Evolutionary conservation across 2,888 invertebrate species (phyloP).

Genomic region (Agelastica alni): DNA sequence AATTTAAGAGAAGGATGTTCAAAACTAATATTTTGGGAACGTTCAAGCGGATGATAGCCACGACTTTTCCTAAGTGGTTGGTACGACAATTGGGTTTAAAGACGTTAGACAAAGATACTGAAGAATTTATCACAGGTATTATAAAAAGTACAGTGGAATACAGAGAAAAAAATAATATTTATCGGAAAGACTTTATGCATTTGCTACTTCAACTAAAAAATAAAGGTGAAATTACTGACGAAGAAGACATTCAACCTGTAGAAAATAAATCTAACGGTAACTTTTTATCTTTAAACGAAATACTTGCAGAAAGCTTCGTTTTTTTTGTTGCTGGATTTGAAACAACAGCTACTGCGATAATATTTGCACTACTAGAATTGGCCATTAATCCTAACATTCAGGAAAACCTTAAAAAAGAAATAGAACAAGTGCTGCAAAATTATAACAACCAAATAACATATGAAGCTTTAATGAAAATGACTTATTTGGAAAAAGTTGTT

Average conservation of each 20-base stretch:
- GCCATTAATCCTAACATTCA: slow-evolving; percentile 36
- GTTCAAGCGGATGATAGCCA: not conserved
- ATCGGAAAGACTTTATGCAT: slow-evolving; percentile 62
- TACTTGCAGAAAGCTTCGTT: slow-evolving; percentile 32
- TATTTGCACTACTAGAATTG: slow-evolving; percentile 37
- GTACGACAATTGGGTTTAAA: slow-evolving; percentile 25
- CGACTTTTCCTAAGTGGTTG: not conserved
- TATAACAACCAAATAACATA: slow-evolving; percentile 34
- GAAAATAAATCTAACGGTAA: slow-evolving; percentile 3
- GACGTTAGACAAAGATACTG: slow-evolving; percentile 37
- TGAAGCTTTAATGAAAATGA: slow-evolving; percentile 36
- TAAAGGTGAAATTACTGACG: slow-evolving; percentile 47
- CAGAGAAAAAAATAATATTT: slow-evolving; percentile 55
- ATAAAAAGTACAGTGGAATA: slow-evolving; percentile 56
- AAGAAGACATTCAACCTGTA: slow-evolving; percentile 45
- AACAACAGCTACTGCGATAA: slow-evolving; percentile 37
- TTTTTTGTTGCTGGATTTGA: slow-evolving; percentile 42
- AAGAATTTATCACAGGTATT: slow-evolving; percentile 55
- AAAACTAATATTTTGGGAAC: slow-evolving; percentile 14
- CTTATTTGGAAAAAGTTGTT: slow-evolving; percentile 37
- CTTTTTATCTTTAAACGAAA: slow-evolving; percentile 8
- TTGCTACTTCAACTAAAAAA: slow-evolving; percentile 57
- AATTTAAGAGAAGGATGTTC: slow-evolving; percentile 35
- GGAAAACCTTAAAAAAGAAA: slow-evolving; percentile 32
- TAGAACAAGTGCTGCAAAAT: slow-evolving; percentile 30